A percentile compares a stretch with the other conserved stretches of the same genome.
phyloP scores from a whole-genome alignment of 2,888 invertebrate genomes.

The Yponomeuta plumbellus region DNA sequence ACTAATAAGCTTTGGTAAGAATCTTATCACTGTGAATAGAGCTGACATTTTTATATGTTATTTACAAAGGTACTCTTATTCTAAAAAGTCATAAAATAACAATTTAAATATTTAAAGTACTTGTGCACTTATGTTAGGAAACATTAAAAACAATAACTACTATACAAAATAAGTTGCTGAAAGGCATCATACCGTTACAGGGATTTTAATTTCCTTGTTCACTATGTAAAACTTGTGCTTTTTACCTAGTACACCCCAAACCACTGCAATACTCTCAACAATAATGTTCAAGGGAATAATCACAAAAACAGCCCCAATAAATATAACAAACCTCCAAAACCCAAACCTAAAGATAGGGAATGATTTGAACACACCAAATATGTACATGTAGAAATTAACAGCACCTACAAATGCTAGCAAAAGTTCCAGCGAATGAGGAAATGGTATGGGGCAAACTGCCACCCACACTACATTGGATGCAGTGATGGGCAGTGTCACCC shows the following conservation, averaged over 20 bases:
- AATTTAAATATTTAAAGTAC: constrained; percentile 38
- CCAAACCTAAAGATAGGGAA: constrained; percentile 94
- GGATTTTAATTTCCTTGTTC: constrained; percentile 89
- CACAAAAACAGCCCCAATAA: constrained; percentile 89
- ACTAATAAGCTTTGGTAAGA: constrained; percentile 11
- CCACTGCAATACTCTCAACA: constrained; percentile 95
- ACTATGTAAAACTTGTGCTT: constrained; percentile 98
- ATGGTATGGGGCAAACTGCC: constrained; percentile 90
- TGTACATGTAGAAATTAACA: constrained; percentile 97
- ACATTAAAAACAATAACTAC: constrained; percentile 33
- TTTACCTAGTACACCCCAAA: constrained; percentile 95
- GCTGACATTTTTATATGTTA: not conserved
- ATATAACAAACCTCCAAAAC: constrained; percentile 84
- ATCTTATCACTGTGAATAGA: not conserved
- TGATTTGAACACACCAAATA: constrained; percentile 97
- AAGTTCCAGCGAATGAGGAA: constrained; percentile 88
- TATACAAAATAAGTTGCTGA: constrained; percentile 20
- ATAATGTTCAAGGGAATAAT: constrained; percentile 95
- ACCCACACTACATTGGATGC: constrained; percentile 93
- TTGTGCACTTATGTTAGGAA: constrained; percentile 50
- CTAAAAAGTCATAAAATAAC: constrained; percentile 3
- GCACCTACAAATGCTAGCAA: constrained; percentile 94
- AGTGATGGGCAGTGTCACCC: constrained; percentile 95
- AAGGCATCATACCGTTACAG: constrained; percentile 77
- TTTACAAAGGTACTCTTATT: not conserved